Evolutionary conservation across 2,797 vertebrate species (phyloP).

Genomic region (Myripristis jacobus): DNA sequence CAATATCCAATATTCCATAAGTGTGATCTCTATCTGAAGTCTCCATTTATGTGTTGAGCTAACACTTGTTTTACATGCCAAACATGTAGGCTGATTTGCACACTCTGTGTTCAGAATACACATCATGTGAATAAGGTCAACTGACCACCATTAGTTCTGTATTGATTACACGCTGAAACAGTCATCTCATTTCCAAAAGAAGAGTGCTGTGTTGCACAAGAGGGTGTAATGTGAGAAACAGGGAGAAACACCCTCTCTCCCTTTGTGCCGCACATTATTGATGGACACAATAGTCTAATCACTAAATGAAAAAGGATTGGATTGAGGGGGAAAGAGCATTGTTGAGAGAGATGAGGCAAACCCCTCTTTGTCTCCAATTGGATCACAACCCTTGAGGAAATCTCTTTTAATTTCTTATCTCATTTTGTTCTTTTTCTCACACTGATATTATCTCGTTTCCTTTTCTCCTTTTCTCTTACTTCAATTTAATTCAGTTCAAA

Average conservation of each 20-base stretch:
- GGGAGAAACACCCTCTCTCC: constrained; percentile 8
- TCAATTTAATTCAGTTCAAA: constrained; percentile 37
- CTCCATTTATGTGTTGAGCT: too few relatives aligned
- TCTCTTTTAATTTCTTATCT: constrained; percentile 57
- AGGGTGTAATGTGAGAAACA: constrained; percentile 1
- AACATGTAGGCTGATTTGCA: too few relatives aligned
- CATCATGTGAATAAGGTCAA: not conserved
- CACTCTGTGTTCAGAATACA: too few relatives aligned
- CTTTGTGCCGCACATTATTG: constrained; percentile 34
- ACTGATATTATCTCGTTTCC: too few relatives aligned
- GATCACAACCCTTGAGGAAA: constrained; percentile 56
- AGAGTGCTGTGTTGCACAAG: constrained; percentile 21
- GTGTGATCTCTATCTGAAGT: too few relatives aligned
- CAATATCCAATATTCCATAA: too few relatives aligned
- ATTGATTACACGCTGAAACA: constrained; percentile 38
- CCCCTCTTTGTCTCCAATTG: constrained; percentile 38
- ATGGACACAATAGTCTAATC: constrained; percentile 48
- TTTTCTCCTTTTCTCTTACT: not conserved
- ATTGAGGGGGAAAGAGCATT: constrained; percentile 3
- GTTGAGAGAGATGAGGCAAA: constrained; percentile 28
- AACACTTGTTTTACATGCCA: too few relatives aligned
- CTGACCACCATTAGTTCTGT: constrained; percentile 8
- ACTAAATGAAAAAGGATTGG: constrained; percentile 40
- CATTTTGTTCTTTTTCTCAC: constrained; percentile 39
- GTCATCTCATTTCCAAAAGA: not conserved